Percentiles rank a stretch among this genome's conserved stretches.
Evolutionary conservation across 2,888 invertebrate genomes (phyloP).

Genomic region (Poecilobothrus nobilitatus): DNA sequence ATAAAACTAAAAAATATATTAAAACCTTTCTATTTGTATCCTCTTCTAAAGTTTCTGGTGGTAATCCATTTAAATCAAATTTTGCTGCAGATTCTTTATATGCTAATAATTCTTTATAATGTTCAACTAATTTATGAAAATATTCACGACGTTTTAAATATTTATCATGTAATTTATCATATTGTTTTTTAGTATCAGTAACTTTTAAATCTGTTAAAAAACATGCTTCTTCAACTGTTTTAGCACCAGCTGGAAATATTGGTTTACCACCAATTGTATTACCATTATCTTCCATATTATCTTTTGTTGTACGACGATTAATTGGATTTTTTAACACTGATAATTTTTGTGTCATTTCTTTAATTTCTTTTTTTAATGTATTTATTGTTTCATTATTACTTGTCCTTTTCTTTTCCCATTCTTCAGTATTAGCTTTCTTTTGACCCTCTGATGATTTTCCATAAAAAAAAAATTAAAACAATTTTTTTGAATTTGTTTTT

Average conservation of each 20-base stretch:
- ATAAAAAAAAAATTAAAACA: background rate
- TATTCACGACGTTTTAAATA: slow-evolving; percentile 55
- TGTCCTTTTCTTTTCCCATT: slow-evolving; percentile 66
- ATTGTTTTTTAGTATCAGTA: slow-evolving; percentile 58
- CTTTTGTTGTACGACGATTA: slow-evolving; percentile 36
- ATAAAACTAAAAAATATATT: too few species aligned
- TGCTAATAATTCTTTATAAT: slow-evolving; percentile 54
- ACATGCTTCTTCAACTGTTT: slow-evolving; percentile 46
- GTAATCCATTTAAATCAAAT: slow-evolving; percentile 35
- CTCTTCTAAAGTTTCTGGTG: slow-evolving; percentile 45
- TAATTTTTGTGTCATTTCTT: slow-evolving; percentile 53
- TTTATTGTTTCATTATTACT: slow-evolving; percentile 62
- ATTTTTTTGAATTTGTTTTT: background rate
- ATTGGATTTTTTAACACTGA: slow-evolving; percentile 38
- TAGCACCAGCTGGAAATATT: slow-evolving; percentile 45
- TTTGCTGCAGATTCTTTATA: slow-evolving; percentile 48
- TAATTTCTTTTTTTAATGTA: slow-evolving; percentile 65
- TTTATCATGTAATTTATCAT: slow-evolving; percentile 64
- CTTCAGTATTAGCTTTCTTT: slow-evolving; percentile 72
- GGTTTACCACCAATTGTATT: slow-evolving; percentile 38
- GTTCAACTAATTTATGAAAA: slow-evolving; percentile 50
- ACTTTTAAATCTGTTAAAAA: slow-evolving; percentile 59
- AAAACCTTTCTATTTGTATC: slow-evolving; percentile 59
- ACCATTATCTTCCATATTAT: slow-evolving; percentile 23
- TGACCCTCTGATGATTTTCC: slow-evolving; percentile 60